Evolutionary conservation across 2,888 invertebrate species (phyloP).

Genomic region (Spodoptera exigua): DNA sequence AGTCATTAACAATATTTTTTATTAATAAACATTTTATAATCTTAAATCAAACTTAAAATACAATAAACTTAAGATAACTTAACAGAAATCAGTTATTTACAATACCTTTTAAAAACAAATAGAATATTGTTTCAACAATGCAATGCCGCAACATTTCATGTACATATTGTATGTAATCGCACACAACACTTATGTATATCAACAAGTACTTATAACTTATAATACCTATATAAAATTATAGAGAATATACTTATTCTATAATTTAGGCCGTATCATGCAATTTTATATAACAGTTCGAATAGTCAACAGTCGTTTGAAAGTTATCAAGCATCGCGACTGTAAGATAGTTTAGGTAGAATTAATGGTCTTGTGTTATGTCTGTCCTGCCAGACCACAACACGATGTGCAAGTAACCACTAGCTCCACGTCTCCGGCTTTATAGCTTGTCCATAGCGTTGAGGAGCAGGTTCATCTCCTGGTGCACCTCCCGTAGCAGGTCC

Average conservation of each 20-base stretch:
- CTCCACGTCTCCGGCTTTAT: conserved; percentile 61
- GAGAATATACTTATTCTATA: no score
- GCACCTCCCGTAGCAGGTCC: conserved; percentile 94
- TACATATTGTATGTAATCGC: conserved; percentile 2
- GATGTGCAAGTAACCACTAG: background rate
- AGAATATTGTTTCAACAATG: conserved; percentile 1
- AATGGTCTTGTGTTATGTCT: conserved; percentile 13
- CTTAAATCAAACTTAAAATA: conserved; percentile 15
- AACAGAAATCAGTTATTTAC: conserved; percentile 24
- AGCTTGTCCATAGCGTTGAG: conserved; percentile 93
- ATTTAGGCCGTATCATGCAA: no score
- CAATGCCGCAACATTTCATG: background rate
- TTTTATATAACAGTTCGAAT: no score
- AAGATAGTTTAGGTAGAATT: background rate
- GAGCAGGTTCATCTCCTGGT: conserved; percentile 94
- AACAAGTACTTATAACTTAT: no score
- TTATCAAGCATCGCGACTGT: no score
- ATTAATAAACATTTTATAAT: conserved; percentile 7
- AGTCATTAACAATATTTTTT: conserved; percentile 17
- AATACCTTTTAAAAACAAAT: conserved; percentile 5
- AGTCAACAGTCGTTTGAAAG: no score
- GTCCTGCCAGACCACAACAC: conserved; percentile 40
- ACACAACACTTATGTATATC: no score
- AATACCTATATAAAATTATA: no score
- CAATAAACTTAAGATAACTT: conserved; percentile 7